phyloP scores from a whole-genome alignment of 2,888 invertebrate genomes.

The Rapana venosa region DNA sequence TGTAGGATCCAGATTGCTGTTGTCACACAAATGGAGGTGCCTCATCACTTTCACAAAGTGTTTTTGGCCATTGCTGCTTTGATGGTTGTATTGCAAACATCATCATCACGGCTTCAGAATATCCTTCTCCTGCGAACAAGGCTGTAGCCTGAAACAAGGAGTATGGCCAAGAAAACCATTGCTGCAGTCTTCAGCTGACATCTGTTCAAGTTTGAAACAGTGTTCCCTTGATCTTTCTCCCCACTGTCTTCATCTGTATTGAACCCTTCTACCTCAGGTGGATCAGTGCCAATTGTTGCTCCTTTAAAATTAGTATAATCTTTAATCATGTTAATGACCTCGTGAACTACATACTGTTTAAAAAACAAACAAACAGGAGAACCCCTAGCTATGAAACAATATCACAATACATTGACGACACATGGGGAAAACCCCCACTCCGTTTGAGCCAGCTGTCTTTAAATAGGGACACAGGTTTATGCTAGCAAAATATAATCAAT shows the following conservation, averaged over 20 bases:
- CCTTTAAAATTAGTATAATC: neutral
- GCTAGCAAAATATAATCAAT: neutral
- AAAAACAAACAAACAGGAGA: too few relatives aligned
- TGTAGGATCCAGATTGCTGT: too few relatives aligned
- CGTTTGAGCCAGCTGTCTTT: neutral
- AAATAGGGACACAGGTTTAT: too few relatives aligned
- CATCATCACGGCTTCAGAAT: too few relatives aligned
- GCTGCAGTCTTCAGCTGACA: slow-evolving; percentile 5
- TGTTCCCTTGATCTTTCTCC: neutral
- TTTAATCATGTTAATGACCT: neutral
- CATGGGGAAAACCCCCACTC: neutral
- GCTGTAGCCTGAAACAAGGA: too few relatives aligned
- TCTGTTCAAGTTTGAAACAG: too few relatives aligned
- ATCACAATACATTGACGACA: neutral
- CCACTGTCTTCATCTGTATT: slow-evolving; percentile 3
- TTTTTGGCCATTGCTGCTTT: too few relatives aligned
- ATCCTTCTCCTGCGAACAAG: too few relatives aligned
- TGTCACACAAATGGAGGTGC: too few relatives aligned
- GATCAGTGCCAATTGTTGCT: neutral
- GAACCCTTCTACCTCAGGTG: neutral
- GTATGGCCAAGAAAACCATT: neutral
- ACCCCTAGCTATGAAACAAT: neutral
- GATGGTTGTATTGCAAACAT: too few relatives aligned
- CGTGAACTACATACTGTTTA: neutral
- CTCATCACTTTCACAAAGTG: too few relatives aligned